Conservation (phyloP, 2,888 invertebrate species). For the Liopterus haemorrhoidalis region DNA sequence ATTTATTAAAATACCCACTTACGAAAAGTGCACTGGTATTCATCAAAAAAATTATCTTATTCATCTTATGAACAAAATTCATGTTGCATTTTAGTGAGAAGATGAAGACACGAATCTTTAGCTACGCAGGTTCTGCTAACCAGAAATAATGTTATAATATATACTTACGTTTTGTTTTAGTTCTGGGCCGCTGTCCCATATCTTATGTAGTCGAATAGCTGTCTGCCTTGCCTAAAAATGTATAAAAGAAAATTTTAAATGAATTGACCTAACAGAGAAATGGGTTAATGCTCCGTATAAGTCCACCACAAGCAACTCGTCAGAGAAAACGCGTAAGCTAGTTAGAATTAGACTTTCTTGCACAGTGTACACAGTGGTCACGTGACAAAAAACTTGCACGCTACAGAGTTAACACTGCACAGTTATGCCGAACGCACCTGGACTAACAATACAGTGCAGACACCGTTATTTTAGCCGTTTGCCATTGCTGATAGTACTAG, state of each 20-base stretch:
- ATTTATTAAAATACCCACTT: neutral
- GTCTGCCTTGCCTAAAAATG: slow-evolving; percentile 29
- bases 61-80: neutral
- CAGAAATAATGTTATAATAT: slow-evolving; percentile 1
- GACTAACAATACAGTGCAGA: too few species aligned
- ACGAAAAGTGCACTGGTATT: neutral
- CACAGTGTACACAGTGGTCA: too few species aligned
- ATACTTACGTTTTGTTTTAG: slow-evolving; percentile 27
- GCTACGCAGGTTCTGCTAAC: neutral
- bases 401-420: too few species aligned
- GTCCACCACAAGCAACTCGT: neutral
- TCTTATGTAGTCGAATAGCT: slow-evolving; percentile 28
- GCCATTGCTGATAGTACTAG: too few species aligned
- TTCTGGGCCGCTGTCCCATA: slow-evolving; percentile 25
- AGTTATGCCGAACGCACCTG: too few species aligned
- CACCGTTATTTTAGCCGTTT: too few species aligned
- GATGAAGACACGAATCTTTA: too few species aligned
- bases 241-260: neutral
- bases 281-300: neutral
- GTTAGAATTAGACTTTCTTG: too few species aligned
- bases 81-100: too few species aligned
- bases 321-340: neutral
- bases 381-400: too few species aligned
- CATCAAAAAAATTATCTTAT: neutral
- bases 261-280: neutral